A percentile compares a stretch with the other conserved stretches of the same genome.
phyloP scores from a whole-genome alignment of 2,888 invertebrate species.

The Ophioninae sp. region DNA sequence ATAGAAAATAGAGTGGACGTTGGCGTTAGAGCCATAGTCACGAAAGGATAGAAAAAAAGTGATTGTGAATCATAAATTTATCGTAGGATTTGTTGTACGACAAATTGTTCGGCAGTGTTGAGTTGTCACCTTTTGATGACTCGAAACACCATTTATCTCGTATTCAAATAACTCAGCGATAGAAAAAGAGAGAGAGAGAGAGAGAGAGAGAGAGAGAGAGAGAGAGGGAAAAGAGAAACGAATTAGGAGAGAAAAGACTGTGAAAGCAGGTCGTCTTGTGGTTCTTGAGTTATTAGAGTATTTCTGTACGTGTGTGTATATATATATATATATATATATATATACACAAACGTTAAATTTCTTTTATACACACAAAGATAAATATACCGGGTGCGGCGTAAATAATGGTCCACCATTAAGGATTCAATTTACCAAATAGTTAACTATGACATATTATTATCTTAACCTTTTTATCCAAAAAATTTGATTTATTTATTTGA shows the following conservation, averaged over 20 bases:
- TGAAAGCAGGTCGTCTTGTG: conserved; percentile 58
- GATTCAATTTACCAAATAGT: too few species aligned
- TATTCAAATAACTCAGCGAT: conserved; percentile 25
- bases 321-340: background rate
- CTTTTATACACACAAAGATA: too few species aligned
- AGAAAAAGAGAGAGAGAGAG: conserved; percentile 2
- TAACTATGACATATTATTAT: too few species aligned
- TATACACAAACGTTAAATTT: too few species aligned
- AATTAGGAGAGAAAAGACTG: conserved; percentile 18
- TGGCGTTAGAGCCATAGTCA: background rate
- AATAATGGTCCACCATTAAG: too few species aligned
- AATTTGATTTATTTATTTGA: too few species aligned
- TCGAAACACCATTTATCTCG: conserved; percentile 21
- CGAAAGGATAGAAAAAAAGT: background rate
- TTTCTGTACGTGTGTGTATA: conserved; percentile 12
- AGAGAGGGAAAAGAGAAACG: background rate
- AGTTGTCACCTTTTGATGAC: conserved; percentile 8
- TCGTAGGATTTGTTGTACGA: background rate
- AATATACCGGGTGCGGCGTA: too few species aligned
- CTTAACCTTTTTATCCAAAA: too few species aligned
- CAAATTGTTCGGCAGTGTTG: background rate
- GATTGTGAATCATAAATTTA: conserved; percentile 15
- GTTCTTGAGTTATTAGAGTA: conserved; percentile 46
- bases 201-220: background rate
- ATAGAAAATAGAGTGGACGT: background rate